Conservation (phyloP, 2,797 vertebrate species). For the Basileuterus tristriatus region DNA sequence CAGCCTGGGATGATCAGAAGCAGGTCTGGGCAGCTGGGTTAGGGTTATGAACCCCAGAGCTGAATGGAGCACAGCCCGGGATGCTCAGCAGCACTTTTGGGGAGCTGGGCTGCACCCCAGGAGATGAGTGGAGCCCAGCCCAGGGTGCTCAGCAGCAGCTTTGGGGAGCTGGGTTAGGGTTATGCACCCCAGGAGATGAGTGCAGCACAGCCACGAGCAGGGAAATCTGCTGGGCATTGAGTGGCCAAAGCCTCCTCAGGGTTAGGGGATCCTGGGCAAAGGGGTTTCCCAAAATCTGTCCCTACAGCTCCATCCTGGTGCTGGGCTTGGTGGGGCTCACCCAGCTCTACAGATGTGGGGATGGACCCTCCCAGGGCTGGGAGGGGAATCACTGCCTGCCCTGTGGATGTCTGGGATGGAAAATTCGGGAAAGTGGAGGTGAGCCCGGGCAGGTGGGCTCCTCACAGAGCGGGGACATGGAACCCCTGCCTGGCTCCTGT, state of each 20-base stretch:
- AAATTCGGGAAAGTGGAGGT: accelerated
- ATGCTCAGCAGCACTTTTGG: neutral
- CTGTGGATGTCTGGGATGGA: neutral
- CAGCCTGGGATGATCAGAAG: neutral
- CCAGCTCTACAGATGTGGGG: neutral
- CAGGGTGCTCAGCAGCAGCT: neutral
- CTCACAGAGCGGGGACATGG: accelerated
- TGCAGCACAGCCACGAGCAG: accelerated
- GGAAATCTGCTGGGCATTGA: accelerated
- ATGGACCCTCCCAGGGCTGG: neutral
- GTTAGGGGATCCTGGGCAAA: neutral
- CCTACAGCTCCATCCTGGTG: accelerated
- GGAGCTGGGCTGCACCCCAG: no score
- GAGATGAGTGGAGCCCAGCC: neutral
- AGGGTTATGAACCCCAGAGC: no score
- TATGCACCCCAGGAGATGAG: neutral
- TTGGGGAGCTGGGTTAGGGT: no score
- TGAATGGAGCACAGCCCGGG: accelerated
- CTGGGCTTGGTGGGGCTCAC: neutral
- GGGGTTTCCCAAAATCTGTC: neutral
- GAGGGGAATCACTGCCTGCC: neutral
- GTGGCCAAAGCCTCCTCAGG: accelerated
- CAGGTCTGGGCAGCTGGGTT: no score
- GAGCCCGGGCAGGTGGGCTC: accelerated
- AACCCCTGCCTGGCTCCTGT: accelerated